phyloP scores from a whole-genome alignment of 2,888 invertebrate genomes.

The Gastracanthus pulcherrimus region DNA sequence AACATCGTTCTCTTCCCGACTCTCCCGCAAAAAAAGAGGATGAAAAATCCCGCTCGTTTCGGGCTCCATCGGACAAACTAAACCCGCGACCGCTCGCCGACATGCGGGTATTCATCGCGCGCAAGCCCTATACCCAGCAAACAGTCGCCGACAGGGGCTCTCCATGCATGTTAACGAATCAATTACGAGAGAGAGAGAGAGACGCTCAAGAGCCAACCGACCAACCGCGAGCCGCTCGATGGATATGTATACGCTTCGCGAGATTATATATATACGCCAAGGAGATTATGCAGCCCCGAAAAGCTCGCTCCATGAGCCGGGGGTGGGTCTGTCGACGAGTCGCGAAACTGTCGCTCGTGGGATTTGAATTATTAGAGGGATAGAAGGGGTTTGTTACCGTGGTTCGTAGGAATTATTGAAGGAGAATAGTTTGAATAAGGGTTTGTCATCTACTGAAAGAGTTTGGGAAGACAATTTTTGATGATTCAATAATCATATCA shows the following conservation, averaged over 20 bases:
- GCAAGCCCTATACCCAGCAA: not conserved
- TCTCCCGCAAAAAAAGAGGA: no score
- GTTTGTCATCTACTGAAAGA: no score
- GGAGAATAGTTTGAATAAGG: no score
- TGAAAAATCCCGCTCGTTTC: no score
- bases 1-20: no score
- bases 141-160: slow-evolving; percentile 20
- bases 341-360: not conserved
- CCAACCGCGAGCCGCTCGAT: not conserved
- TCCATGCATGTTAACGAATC: slow-evolving; percentile 46
- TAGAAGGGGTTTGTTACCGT: no score
- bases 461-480: no score
- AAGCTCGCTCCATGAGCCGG: not conserved
- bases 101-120: no score
- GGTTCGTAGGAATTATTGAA: no score
- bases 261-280: not conserved
- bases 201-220: not conserved
- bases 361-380: not conserved
- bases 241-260: not conserved
- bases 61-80: not conserved
- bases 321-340: not conserved
- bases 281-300: not conserved
- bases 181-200: slow-evolving; percentile 27
- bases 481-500: no score
- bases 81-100: slow-evolving; percentile 8